phyloP scores from a whole-genome alignment of 2,888 invertebrate genomes.

The Chesias legatella region DNA sequence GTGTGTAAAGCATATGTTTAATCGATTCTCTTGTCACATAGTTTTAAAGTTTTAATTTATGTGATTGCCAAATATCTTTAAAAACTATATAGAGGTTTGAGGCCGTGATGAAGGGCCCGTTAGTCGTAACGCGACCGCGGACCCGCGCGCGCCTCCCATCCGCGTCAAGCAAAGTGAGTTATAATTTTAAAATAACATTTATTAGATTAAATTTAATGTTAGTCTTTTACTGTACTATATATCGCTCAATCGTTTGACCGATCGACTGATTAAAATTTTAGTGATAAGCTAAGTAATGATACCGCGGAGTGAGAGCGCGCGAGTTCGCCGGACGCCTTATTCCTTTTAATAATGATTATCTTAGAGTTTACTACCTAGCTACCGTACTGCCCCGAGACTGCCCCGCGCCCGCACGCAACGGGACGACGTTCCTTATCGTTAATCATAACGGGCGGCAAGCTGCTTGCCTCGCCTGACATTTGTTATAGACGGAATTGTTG shows the following conservation, averaged over 20 bases:
- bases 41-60: constrained; percentile 78
- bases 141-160: constrained; percentile 47
- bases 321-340: constrained; percentile 30
- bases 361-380: constrained; percentile 65
- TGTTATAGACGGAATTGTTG: constrained; percentile 74
- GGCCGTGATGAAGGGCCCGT: constrained; percentile 47
- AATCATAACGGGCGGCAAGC: constrained; percentile 38
- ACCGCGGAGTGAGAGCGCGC: constrained; percentile 35
- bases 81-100: constrained; percentile 68
- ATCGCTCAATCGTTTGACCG: constrained; percentile 81
- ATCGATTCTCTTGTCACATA: constrained; percentile 78
- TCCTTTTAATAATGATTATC: constrained; percentile 63
- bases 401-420: constrained; percentile 29
- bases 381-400: too few species aligned
- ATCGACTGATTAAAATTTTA: constrained; percentile 81
- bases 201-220: constrained; percentile 81
- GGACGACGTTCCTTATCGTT: constrained; percentile 59
- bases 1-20: constrained; percentile 79
- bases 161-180: constrained; percentile 69
- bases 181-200: constrained; percentile 78
- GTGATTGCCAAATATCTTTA: constrained; percentile 79
- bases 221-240: constrained; percentile 80
- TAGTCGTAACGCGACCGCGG: constrained; percentile 48
- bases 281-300: constrained; percentile 78
- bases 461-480: constrained; percentile 50